Evolutionary conservation across 2,113 vertebrate genomes (phyloP).

Genomic region (Platichthys flesus): DNA sequence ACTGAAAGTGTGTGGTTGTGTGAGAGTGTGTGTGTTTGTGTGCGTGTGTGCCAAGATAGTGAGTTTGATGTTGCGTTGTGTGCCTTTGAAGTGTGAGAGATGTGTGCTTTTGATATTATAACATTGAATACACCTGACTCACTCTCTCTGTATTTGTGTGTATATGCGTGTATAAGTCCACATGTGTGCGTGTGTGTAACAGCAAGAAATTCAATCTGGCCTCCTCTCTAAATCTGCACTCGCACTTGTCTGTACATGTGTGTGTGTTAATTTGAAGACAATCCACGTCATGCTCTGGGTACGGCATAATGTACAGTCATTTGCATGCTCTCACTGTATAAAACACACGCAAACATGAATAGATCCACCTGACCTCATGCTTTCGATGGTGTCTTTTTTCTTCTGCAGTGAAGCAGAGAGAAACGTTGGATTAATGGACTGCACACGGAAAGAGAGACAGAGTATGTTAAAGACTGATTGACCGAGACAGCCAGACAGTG

Average conservation of each 20-base stretch:
- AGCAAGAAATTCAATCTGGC: slow-evolving; percentile 25
- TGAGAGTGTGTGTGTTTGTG: background rate
- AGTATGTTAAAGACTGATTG: too few relatives aligned
- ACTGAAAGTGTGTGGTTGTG: background rate
- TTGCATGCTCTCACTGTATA: background rate
- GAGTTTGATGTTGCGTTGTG: slow-evolving; percentile 32
- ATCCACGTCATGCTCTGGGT: background rate
- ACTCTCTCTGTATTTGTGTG: background rate
- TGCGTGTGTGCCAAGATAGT: slow-evolving; percentile 20
- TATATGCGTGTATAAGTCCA: background rate
- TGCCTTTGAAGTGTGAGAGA: slow-evolving; percentile 66
- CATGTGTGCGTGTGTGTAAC: slow-evolving; percentile 13
- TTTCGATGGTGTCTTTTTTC: background rate
- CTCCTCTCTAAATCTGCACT: slow-evolving; percentile 12
- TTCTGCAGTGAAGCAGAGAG: background rate
- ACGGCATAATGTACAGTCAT: background rate
- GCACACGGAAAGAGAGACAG: too few relatives aligned
- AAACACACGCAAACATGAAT: background rate
- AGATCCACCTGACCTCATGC: background rate
- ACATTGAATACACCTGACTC: slow-evolving; percentile 51
- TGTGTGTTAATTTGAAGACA: background rate
- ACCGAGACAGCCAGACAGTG: too few relatives aligned
- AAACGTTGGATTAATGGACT: too few relatives aligned
- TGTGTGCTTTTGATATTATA: slow-evolving; percentile 57
- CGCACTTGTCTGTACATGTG: background rate